Percentiles rank a stretch among this genome's conserved stretches.
Evolutionary conservation across 2,113 vertebrate genomes (phyloP).

Genomic region (Orientallactaga bullata): DNA sequence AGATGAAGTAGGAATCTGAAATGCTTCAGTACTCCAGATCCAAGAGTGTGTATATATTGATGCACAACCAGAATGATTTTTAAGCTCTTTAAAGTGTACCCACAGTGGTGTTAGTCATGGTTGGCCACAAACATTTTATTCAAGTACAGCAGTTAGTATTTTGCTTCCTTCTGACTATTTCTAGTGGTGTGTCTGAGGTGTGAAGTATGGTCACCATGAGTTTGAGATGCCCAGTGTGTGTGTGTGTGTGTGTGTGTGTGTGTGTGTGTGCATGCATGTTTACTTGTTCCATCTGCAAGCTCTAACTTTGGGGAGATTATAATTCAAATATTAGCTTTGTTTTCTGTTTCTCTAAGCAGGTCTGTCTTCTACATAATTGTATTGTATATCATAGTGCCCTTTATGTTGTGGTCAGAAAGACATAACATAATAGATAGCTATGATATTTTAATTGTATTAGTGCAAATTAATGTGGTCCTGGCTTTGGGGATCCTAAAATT

Average conservation of each 20-base stretch:
- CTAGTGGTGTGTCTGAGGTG: background rate
- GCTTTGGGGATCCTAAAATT: conserved; percentile 72
- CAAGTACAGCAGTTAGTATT: background rate
- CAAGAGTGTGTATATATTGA: background rate
- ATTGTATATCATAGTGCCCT: conserved; percentile 79
- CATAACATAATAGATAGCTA: conserved; percentile 78
- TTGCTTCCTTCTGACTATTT: background rate
- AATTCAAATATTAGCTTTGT: conserved; percentile 77
- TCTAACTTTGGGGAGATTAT: conserved; percentile 60
- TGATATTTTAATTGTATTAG: conserved; percentile 82
- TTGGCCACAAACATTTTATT: conserved; percentile 64
- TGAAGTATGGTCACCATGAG: background rate
- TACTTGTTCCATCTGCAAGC: conserved; percentile 56
- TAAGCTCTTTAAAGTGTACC: conserved; percentile 46
- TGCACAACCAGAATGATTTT: background rate
- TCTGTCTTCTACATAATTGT: conserved; percentile 76
- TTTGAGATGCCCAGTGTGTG: background rate
- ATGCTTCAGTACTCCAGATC: conserved; percentile 36
- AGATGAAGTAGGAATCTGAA: conserved; percentile 50
- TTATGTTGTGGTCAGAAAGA: conserved; percentile 72
- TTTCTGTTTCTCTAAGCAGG: conserved; percentile 66
- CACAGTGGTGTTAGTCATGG: background rate
- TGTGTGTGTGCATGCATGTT: background rate
- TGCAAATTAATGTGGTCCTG: conserved; percentile 70
- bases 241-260: background rate